Evolutionary conservation across 2,888 invertebrate genomes (phyloP).

Genomic region (Agonum fuliginosum): DNA sequence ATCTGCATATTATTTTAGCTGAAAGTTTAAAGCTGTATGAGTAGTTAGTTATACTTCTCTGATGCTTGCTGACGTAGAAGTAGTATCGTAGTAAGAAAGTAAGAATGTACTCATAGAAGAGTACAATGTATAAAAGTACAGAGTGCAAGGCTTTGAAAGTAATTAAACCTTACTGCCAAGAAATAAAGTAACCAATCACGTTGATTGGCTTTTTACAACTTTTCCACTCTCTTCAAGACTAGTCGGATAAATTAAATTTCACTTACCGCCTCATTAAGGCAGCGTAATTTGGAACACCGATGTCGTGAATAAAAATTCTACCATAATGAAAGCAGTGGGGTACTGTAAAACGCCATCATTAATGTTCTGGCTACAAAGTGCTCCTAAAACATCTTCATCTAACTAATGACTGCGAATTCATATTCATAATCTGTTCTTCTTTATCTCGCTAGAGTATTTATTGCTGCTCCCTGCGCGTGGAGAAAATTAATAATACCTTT

Average conservation of each 20-base stretch:
- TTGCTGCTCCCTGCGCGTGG: conserved; percentile 30
- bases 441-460: conserved; percentile 45
- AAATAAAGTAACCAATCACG: conserved; percentile 49
- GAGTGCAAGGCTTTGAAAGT: conserved; percentile 32
- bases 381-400: conserved; percentile 54
- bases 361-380: conserved; percentile 49
- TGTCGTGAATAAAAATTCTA: conserved; percentile 48
- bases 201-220: conserved; percentile 42
- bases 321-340: conserved; percentile 45
- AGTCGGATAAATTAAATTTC: conserved; percentile 46
- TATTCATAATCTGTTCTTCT: conserved; percentile 56
- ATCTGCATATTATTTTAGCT: neutral
- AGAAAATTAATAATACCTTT: conserved; percentile 23
- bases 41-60: neutral
- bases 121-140: conserved; percentile 23
- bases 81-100: conserved; percentile 3
- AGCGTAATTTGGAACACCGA: conserved; percentile 44
- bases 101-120: conserved; percentile 4
- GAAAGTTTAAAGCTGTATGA: neutral
- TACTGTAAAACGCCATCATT: conserved; percentile 50
- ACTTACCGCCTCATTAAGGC: conserved; percentile 52
- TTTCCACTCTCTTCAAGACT: conserved; percentile 17
- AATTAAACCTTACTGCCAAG: conserved; percentile 26
- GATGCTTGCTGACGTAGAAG: too few relatives aligned
- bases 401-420: conserved; percentile 53